phyloP scores from a whole-genome alignment of 2,888 invertebrate genomes.

The Leptothorax acervorum region DNA sequence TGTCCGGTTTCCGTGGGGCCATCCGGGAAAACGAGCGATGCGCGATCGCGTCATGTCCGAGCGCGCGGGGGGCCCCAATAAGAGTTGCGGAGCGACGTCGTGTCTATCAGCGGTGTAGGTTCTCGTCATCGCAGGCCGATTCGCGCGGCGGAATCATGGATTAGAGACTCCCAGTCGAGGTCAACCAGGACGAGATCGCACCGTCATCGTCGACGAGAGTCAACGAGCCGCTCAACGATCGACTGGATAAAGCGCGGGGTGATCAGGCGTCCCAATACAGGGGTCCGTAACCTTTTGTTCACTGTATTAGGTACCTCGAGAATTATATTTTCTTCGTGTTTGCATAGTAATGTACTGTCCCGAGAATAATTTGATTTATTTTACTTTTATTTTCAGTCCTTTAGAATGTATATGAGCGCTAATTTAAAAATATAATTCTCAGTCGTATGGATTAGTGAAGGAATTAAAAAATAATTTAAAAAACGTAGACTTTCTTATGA shows the following conservation, averaged over 20 bases:
- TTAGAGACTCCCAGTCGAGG: constrained; percentile 80
- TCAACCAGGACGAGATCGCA: constrained; percentile 71
- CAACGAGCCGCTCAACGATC: constrained; percentile 55
- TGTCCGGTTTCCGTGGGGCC: constrained; percentile 82
- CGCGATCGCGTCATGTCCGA: constrained; percentile 51
- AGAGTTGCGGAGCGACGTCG: neutral
- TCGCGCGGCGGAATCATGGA: constrained; percentile 83
- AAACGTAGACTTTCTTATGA: neutral
- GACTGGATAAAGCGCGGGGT: constrained; percentile 35
- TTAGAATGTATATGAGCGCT: neutral
- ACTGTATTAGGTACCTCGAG: neutral
- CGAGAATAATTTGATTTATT: neutral
- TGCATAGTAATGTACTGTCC: neutral
- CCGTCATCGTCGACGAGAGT: constrained; percentile 44
- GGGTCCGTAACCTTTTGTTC: constrained; percentile 2
- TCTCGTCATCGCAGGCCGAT: constrained; percentile 35
- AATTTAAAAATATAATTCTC: neutral
- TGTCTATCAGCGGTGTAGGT: neutral
- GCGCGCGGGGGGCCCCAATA: neutral
- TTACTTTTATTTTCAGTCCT: neutral
- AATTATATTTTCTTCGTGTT: neutral
- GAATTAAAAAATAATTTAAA: neutral
- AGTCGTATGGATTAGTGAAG: neutral
- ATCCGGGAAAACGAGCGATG: constrained; percentile 83
- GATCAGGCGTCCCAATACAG: neutral